These are phyloP conservation scores for Salvelinus alpinus DNA, from an alignment of 2,113 vertebrate species.

Conservation along the genomic window DNA sequence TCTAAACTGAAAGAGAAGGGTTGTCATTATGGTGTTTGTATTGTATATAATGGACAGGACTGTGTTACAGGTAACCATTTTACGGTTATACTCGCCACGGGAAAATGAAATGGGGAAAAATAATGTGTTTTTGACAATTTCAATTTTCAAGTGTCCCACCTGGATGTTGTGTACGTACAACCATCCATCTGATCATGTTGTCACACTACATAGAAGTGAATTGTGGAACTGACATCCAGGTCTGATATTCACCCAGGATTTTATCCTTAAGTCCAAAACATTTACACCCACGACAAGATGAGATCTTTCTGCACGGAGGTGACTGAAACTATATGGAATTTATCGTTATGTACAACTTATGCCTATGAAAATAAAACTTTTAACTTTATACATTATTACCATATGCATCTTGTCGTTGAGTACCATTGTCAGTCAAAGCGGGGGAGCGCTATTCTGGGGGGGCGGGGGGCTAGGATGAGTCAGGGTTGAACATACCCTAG, in stretches of 20 bases:
- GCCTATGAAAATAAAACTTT: conserved; percentile 74
- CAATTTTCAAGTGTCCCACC: conserved; percentile 42
- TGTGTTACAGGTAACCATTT: conserved; percentile 26
- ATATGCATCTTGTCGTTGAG: not conserved
- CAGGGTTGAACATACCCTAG: not conserved
- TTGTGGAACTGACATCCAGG: conserved; percentile 24
- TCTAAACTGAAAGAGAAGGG: conserved; percentile 20
- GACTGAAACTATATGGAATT: conserved; percentile 58
- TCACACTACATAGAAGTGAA: not conserved
- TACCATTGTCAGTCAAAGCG: conserved; percentile 1
- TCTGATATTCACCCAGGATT: conserved; percentile 31
- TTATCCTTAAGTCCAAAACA: conserved; percentile 35
- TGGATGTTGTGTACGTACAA: conserved; percentile 5
- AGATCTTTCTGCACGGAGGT: conserved; percentile 59
- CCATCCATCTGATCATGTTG: not conserved
- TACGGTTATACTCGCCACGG: conserved; percentile 14
- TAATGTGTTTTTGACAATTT: conserved; percentile 41
- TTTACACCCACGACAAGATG: conserved; percentile 44
- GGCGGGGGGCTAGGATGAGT: not conserved
- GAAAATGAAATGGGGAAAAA: conserved; percentile 37
- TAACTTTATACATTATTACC: conserved; percentile 73
- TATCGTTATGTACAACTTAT: conserved; percentile 71
- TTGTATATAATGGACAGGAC: conserved; percentile 22
- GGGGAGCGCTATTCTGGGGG: too few relatives aligned
- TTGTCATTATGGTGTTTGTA: conserved; percentile 9